Conservation (phyloP, 2,113 vertebrate genomes). For the Muntiacus muntjak region DNA sequence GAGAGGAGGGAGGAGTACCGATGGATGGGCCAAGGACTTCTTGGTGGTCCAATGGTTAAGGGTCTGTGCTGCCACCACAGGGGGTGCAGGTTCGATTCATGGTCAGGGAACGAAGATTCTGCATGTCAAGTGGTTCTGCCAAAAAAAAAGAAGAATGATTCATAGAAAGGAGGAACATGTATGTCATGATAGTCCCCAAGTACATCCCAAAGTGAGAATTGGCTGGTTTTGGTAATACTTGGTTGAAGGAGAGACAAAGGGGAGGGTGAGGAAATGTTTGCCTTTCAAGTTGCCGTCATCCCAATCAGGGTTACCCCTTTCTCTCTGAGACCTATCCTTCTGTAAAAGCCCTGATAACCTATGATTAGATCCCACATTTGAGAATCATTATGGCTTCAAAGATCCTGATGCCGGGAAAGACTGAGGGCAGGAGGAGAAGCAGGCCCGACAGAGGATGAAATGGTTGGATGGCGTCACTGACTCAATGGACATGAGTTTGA, state of each 20-base stretch:
- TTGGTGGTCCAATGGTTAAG: neutral
- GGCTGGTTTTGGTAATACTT: neutral
- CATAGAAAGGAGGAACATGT: neutral
- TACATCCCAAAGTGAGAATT: neutral
- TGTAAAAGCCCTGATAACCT: neutral
- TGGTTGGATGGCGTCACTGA: neutral
- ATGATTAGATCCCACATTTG: neutral
- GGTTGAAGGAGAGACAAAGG: neutral
- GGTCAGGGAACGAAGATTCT: neutral
- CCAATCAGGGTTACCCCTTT: neutral
- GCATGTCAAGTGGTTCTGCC: neutral
- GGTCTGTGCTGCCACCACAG: neutral
- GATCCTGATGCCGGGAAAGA: neutral
- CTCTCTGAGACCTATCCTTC: neutral
- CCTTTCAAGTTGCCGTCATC: neutral
- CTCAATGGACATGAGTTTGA: neutral
- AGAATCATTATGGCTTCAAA: neutral
- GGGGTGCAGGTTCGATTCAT: neutral
- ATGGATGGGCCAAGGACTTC: neutral
- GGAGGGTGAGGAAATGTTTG: neutral
- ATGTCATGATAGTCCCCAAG: fast-evolving
- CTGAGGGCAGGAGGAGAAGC: neutral
- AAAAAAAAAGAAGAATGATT: neutral
- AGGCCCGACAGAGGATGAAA: neutral
- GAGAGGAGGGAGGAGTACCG: no score